A percentile compares a stretch with the other conserved stretches of the same genome.
phyloP scores from a whole-genome alignment of 2,113 vertebrate genomes.

The Hydrolagus affinis region DNA sequence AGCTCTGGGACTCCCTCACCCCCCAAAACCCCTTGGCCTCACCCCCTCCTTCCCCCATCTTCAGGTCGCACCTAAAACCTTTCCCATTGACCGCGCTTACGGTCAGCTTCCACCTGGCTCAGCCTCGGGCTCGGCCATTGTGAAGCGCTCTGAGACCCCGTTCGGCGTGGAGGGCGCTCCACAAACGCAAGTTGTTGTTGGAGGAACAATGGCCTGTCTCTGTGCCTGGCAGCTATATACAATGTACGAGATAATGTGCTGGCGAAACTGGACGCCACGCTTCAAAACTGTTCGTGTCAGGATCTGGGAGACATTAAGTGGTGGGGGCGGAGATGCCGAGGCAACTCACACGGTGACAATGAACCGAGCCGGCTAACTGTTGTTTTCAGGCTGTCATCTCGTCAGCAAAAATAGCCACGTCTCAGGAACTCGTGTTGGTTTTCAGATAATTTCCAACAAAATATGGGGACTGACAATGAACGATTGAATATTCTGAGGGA shows the following conservation, averaged over 20 bases:
- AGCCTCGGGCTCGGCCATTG: background rate
- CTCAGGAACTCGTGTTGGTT: background rate
- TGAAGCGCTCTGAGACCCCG: background rate
- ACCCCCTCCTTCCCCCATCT: background rate
- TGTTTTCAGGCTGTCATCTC: too few species aligned
- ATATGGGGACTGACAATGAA: background rate
- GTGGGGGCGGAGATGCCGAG: too few species aligned
- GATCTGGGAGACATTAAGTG: too few species aligned
- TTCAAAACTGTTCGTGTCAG: too few species aligned
- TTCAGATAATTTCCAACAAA: background rate
- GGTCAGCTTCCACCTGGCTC: background rate
- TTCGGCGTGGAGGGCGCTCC: background rate
- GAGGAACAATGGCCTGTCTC: background rate
- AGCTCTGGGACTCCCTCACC: background rate
- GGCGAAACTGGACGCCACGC: too few species aligned
- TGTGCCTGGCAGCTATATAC: too few species aligned
- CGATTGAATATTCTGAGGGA: slow-evolving; percentile 3
- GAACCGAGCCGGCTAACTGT: too few species aligned
- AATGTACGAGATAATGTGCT: too few species aligned
- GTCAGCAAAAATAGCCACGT: too few species aligned
- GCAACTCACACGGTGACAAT: too few species aligned
- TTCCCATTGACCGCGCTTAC: background rate
- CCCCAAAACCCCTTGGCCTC: background rate
- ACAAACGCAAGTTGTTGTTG: background rate
- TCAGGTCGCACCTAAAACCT: background rate